A percentile compares a stretch with the other conserved stretches of the same genome.
phyloP scores from a whole-genome alignment of 2,797 vertebrate species.

The Enteromius anoplus region DNA sequence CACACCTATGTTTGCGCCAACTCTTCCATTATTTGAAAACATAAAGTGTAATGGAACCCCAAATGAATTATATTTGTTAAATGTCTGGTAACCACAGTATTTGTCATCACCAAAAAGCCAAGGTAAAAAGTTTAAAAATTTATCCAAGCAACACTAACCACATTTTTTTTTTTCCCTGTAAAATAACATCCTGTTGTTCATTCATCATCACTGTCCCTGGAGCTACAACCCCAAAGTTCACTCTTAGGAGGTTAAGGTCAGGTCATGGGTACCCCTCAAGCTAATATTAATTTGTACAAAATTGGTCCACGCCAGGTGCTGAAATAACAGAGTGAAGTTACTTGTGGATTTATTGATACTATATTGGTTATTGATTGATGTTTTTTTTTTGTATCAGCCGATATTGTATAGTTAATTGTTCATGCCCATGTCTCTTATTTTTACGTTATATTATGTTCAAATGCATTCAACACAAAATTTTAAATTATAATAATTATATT shows the following conservation, averaged over 20 bases:
- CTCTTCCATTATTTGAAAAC: conserved; percentile 32
- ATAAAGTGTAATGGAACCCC: conserved; percentile 35
- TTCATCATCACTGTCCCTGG: conserved; percentile 55
- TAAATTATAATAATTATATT: not conserved
- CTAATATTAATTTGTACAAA: conserved; percentile 30
- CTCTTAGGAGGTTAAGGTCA: conserved; percentile 13
- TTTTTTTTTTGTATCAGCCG: not conserved
- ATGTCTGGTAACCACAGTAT: conserved; percentile 23
- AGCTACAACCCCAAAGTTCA: conserved; percentile 21
- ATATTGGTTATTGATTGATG: not conserved
- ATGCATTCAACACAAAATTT: not conserved
- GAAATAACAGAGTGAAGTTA: not conserved
- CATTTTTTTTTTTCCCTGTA: conserved; percentile 55
- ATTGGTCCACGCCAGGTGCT: not conserved
- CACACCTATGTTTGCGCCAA: conserved; percentile 17
- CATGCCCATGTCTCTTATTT: not conserved
- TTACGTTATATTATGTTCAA: not conserved
- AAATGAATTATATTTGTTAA: conserved; percentile 26
- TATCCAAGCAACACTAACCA: not conserved
- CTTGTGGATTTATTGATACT: not conserved
- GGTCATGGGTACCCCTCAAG: conserved; percentile 48
- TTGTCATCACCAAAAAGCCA: conserved; percentile 6
- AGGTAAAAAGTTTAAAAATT: conserved; percentile 31
- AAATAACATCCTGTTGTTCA: conserved; percentile 48
- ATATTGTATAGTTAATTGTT: not conserved